Evolutionary conservation across 2,888 invertebrate genomes (phyloP).

Genomic region (Andrena minutula): DNA sequence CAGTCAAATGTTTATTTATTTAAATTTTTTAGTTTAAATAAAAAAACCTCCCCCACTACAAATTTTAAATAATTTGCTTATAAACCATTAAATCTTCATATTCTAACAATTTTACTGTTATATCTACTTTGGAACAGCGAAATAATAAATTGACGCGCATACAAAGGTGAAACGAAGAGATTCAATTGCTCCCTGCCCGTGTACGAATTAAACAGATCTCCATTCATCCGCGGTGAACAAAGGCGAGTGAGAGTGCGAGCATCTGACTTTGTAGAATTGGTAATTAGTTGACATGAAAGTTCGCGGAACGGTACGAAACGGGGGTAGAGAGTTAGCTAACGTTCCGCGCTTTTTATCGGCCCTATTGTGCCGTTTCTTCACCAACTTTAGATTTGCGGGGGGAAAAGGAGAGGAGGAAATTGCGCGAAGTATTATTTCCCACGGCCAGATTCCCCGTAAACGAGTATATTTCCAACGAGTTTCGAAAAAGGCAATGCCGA

Average conservation of each 20-base stretch:
- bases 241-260: constrained; percentile 15
- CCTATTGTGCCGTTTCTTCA: too few species aligned
- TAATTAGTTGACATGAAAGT: constrained; percentile 50
- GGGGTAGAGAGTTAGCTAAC: constrained; percentile 4
- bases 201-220: constrained; percentile 32
- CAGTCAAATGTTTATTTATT: too few species aligned
- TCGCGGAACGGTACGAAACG: constrained; percentile 26
- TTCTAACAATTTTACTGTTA: too few species aligned
- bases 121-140: not conserved
- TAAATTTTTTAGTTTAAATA: too few species aligned
- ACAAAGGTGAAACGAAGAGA: constrained; percentile 15
- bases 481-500: too few species aligned
- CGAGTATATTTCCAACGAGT: not conserved
- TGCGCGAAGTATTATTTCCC: too few species aligned
- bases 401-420: too few species aligned
- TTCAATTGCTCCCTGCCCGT: constrained; percentile 27
- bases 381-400: too few species aligned
- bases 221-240: constrained; percentile 45
- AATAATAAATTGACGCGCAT: constrained; percentile 14
- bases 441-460: not conserved
- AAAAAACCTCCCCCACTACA: too few species aligned
- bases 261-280: constrained; percentile 37
- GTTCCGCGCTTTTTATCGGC: not conserved
- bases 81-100: too few species aligned
- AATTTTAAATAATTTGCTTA: not conserved